phyloP scores from a whole-genome alignment of 2,113 vertebrate genomes.

The Piprites chloris region DNA sequence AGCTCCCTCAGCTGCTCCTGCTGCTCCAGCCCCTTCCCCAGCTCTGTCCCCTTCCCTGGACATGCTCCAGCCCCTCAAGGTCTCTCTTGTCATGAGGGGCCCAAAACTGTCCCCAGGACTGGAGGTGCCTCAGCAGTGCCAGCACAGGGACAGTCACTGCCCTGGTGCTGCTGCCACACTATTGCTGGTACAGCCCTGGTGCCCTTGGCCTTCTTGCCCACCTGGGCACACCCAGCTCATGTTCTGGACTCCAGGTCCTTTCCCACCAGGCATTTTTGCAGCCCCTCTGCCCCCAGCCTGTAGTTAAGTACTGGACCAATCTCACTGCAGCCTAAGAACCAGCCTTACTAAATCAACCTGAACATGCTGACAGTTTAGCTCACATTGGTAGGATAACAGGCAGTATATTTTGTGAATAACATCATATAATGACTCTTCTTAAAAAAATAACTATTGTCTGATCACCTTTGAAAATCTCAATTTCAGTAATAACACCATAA shows the following conservation, averaged over 20 bases:
- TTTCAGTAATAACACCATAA: neutral
- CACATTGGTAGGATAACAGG: accelerated
- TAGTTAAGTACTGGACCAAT: too few relatives aligned
- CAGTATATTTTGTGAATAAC: too few relatives aligned
- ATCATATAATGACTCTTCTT: neutral
- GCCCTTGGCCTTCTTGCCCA: neutral
- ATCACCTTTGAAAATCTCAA: neutral
- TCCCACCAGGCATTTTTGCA: neutral
- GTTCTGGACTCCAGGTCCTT: neutral
- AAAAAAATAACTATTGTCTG: neutral
- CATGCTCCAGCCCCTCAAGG: neutral
- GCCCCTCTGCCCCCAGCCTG: neutral
- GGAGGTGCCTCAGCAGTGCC: neutral
- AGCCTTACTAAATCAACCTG: neutral
- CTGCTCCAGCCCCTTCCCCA: neutral
- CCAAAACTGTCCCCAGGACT: neutral
- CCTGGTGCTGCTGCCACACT: neutral
- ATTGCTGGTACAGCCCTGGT: neutral
- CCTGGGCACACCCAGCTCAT: neutral
- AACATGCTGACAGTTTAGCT: neutral
- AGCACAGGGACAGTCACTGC: neutral
- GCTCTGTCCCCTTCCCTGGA: neutral
- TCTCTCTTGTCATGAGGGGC: neutral
- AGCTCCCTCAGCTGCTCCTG: neutral
- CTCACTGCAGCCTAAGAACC: neutral